These are phyloP conservation scores for Polypedilum pembai DNA, from an alignment of 1,140 invertebrate genomes.

Conservation along the genomic window DNA sequence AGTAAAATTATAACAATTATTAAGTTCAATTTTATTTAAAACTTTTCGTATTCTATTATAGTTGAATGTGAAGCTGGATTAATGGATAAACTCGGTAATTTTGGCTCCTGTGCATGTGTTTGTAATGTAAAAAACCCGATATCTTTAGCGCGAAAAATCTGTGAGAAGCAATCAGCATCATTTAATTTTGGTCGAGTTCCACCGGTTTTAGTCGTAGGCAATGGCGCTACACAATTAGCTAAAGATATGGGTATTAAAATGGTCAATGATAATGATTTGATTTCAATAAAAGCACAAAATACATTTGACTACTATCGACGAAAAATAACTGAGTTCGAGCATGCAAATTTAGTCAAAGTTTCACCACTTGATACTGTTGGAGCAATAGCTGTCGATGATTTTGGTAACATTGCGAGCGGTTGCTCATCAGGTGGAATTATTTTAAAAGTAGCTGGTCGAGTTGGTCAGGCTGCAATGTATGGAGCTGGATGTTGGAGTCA, in stretches of 20 bases:
- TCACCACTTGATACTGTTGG: conserved; percentile 80
- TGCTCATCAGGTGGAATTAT: conserved; percentile 90
- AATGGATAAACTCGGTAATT: conserved; percentile 77
- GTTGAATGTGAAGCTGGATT: conserved; percentile 91
- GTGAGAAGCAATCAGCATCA: conserved; percentile 58
- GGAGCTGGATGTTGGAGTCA: conserved; percentile 63
- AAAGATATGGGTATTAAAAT: conserved; percentile 60
- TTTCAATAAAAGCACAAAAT: conserved; percentile 57
- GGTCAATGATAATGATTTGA: conserved; percentile 51
- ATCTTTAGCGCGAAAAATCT: conserved; percentile 62
- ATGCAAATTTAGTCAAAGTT: conserved; percentile 43
- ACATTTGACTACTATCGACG: conserved; percentile 66
- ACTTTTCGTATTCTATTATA: background rate
- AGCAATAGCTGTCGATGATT: conserved; percentile 76
- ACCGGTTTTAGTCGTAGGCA: conserved; percentile 69
- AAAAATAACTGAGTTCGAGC: conserved; percentile 52
- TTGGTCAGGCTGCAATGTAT: conserved; percentile 86
- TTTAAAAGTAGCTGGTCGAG: conserved; percentile 81
- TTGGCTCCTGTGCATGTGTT: conserved; percentile 78
- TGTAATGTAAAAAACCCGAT: conserved; percentile 76
- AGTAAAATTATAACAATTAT: too few relatives aligned
- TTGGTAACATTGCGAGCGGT: conserved; percentile 73
- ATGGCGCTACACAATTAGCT: conserved; percentile 73
- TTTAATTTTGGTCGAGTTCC: conserved; percentile 65
- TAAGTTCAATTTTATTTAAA: too few relatives aligned